Conservation (phyloP, 2,797 vertebrate species). For the Microctenopoma stevenorrisi region DNA sequence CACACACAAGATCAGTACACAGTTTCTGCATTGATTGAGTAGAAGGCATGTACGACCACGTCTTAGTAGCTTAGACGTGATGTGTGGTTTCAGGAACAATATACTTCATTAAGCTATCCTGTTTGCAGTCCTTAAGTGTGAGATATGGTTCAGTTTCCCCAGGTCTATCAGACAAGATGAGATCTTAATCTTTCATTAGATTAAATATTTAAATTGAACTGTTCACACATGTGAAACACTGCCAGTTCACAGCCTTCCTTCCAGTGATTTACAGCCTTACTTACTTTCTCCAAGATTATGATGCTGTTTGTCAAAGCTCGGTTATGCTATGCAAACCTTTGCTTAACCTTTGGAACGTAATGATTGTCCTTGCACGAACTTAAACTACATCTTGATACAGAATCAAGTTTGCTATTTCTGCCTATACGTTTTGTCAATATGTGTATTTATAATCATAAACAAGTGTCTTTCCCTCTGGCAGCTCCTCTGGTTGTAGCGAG, state of each 20-base stretch:
- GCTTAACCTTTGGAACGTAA: no score
- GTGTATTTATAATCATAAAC: neutral
- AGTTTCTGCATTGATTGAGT: constrained; percentile 31
- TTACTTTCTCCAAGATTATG: neutral
- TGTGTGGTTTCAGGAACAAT: neutral
- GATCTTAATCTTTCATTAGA: neutral
- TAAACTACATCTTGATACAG: neutral
- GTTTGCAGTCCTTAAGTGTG: neutral
- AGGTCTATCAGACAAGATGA: neutral
- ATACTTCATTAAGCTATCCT: neutral
- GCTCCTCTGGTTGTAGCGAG: constrained; percentile 80
- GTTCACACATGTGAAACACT: neutral
- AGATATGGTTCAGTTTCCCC: neutral
- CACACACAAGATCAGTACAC: constrained; percentile 8
- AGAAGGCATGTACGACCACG: constrained; percentile 5
- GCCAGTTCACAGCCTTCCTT: neutral
- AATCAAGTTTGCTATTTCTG: neutral
- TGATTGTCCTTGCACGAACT: neutral
- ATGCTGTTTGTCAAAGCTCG: constrained; percentile 1
- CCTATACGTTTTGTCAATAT: neutral
- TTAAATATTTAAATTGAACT: neutral
- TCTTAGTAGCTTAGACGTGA: constrained; percentile 1
- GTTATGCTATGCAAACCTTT: neutral
- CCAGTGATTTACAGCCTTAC: neutral
- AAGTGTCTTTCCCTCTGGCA: constrained; percentile 51